phyloP scores from a whole-genome alignment of 2,113 vertebrate species.

The Phainopepla nitens region DNA sequence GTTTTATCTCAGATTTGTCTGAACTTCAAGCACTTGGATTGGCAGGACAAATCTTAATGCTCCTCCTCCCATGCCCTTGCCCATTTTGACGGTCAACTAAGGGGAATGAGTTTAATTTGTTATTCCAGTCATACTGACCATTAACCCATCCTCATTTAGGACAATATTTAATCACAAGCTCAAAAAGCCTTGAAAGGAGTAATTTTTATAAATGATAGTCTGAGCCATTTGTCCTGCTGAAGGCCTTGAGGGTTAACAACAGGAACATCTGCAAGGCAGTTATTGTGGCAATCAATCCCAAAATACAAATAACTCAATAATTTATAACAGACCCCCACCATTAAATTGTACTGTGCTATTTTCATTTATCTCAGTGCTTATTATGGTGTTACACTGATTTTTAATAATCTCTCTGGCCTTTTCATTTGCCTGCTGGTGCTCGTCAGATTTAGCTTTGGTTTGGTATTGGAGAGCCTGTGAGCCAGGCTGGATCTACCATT shows the following conservation, averaged over 20 bases:
- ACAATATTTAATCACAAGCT: conserved; percentile 22
- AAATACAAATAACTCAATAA: conserved; percentile 1
- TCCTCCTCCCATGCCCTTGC: not conserved
- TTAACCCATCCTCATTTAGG: conserved; percentile 24
- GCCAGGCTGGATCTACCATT: not conserved
- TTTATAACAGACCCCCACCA: not conserved
- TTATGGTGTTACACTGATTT: not conserved
- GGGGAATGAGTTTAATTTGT: not conserved
- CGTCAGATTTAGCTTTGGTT: not conserved
- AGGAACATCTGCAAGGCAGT: not conserved
- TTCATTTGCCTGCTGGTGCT: not conserved
- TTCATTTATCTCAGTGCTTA: not conserved
- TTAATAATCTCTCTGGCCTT: not conserved
- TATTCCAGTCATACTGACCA: not conserved
- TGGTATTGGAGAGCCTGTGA: not conserved
- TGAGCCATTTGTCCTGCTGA: not conserved
- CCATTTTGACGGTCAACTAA: not conserved
- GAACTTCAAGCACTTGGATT: not conserved
- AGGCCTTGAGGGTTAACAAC: conserved; percentile 1
- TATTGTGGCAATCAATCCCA: not conserved
- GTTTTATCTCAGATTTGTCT: not conserved
- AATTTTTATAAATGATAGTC: not conserved
- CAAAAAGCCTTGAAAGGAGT: conserved; percentile 15
- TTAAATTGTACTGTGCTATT: not conserved
- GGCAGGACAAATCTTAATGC: not conserved